phyloP scores from a whole-genome alignment of 2,797 vertebrate species.

The Epinephelus malabaricus region DNA sequence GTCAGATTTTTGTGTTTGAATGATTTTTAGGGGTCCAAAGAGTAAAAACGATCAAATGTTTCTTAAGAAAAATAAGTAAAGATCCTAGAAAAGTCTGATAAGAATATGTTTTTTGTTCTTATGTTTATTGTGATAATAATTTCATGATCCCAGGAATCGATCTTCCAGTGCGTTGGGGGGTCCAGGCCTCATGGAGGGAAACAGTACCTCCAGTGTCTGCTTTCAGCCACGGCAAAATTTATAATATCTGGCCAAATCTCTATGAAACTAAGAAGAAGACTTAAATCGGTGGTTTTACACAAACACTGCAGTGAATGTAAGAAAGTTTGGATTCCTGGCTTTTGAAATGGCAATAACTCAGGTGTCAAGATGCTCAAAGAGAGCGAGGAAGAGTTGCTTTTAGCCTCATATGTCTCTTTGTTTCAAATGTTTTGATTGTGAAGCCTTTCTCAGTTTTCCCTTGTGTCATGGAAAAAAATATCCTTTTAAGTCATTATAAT shows the following conservation, averaged over 20 bases:
- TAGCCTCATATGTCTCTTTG: neutral
- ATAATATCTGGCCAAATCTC: neutral
- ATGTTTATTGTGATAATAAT: no score
- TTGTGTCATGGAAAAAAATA: no score
- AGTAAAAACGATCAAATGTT: neutral
- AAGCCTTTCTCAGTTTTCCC: neutral
- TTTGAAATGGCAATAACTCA: neutral
- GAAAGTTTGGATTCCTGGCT: neutral
- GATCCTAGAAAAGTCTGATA: neutral
- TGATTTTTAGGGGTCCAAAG: neutral
- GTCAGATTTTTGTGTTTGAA: neutral
- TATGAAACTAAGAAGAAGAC: neutral
- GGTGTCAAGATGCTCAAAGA: neutral
- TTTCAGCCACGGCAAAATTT: neutral
- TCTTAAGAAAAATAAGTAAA: neutral
- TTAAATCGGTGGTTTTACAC: neutral
- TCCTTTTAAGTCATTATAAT: no score
- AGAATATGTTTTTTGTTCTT: neutral
- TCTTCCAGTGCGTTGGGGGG: neutral
- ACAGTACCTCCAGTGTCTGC: neutral
- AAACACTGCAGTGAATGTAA: neutral
- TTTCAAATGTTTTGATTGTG: neutral
- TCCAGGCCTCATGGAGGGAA: neutral
- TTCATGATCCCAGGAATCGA: no score
- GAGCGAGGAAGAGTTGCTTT: neutral